Evolutionary conservation across 2,113 vertebrate species (phyloP).

Genomic region (Pituophis catenifer): DNA sequence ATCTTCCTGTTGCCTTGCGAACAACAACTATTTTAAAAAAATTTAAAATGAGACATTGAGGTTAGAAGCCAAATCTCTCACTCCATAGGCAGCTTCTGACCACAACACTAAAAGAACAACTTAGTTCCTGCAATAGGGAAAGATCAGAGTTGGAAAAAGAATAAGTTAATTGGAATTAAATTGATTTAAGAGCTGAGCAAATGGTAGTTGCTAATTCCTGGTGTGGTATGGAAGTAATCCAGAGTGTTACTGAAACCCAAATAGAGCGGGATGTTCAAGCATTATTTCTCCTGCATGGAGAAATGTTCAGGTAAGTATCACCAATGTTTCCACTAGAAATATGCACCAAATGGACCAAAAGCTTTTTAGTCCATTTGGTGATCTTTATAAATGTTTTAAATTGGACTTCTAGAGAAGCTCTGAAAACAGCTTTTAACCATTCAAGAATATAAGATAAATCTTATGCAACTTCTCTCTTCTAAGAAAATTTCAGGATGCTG

Average conservation of each 20-base stretch:
- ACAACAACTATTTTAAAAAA: neutral
- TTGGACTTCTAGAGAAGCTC: neutral
- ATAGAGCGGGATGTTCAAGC: neutral
- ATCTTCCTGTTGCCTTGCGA: neutral
- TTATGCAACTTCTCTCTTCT: neutral
- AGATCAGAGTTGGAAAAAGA: neutral
- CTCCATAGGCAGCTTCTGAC: neutral
- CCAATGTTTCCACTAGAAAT: neutral
- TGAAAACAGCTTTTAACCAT: neutral
- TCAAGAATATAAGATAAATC: neutral
- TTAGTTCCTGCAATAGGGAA: neutral
- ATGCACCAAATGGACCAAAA: neutral
- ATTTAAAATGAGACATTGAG: neutral
- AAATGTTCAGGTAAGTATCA: neutral
- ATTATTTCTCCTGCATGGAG: neutral
- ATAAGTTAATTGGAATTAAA: neutral
- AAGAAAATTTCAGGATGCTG: neutral
- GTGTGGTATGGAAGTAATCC: neutral
- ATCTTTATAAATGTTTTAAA: neutral
- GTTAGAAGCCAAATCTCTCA: neutral
- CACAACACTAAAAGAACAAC: neutral
- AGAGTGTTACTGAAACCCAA: neutral
- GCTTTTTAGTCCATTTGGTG: neutral
- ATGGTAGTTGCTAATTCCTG: neutral
- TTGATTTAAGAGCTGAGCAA: neutral